These are phyloP conservation scores for Lithobates pipiens DNA, from an alignment of 2,797 vertebrate genomes.

Conservation along the genomic window DNA sequence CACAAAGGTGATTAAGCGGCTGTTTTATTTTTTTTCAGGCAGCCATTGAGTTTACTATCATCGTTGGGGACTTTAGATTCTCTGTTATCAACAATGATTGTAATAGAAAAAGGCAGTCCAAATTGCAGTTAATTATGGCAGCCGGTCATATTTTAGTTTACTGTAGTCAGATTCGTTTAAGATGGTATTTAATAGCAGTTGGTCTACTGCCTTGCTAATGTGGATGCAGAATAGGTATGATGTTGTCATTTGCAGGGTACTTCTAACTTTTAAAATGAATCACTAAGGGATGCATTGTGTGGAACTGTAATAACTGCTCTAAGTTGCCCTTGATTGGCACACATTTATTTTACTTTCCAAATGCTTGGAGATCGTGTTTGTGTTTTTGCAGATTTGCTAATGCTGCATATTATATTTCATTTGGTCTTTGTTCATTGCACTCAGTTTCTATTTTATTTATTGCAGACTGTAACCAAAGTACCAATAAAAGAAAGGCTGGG, in stretches of 20 bases:
- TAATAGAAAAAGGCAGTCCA: too few species aligned
- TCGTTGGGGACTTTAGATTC: background rate
- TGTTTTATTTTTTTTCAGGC: background rate
- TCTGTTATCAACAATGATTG: background rate
- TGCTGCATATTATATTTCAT: background rate
- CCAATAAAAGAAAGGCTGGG: constrained; percentile 94
- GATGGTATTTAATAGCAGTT: too few species aligned
- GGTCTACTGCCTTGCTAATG: constrained; percentile 66
- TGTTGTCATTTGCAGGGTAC: too few species aligned
- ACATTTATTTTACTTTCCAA: background rate
- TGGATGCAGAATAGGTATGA: constrained; percentile 82
- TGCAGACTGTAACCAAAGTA: constrained; percentile 86
- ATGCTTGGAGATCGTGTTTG: background rate
- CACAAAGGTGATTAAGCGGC: too few species aligned
- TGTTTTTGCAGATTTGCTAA: background rate
- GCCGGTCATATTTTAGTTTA: too few species aligned
- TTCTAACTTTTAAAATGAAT: background rate
- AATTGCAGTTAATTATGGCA: too few species aligned
- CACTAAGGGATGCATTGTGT: background rate
- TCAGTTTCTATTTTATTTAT: constrained; percentile 9
- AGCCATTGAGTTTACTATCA: background rate
- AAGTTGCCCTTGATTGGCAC: background rate
- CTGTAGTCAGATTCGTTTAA: too few species aligned
- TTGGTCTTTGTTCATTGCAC: too few species aligned
- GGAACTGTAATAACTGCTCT: too few species aligned